A percentile compares a stretch with the other conserved stretches of the same genome.
phyloP scores from a whole-genome alignment of 1,140 invertebrate species.

The Dendrolimus kikuchii region DNA sequence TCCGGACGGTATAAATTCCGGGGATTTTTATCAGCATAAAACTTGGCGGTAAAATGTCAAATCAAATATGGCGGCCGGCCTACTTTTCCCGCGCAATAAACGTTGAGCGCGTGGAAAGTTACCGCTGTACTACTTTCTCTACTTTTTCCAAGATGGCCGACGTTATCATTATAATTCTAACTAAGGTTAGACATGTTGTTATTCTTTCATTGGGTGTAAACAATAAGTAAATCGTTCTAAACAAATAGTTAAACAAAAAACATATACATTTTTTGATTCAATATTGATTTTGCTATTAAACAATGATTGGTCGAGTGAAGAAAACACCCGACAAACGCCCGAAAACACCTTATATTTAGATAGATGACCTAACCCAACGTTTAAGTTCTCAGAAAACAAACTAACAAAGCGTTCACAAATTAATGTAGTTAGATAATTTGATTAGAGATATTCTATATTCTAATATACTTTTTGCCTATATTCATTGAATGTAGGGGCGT shows the following conservation, averaged over 20 bases:
- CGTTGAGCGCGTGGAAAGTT: slow-evolving; percentile 66
- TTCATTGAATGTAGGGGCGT: no score
- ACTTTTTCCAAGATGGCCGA: slow-evolving; percentile 69
- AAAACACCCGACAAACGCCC: background rate
- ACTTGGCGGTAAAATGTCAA: slow-evolving; percentile 47
- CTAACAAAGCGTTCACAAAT: background rate
- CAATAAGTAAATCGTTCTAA: no score
- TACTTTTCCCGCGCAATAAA: slow-evolving; percentile 62
- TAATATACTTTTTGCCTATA: no score
- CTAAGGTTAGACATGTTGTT: slow-evolving; percentile 44
- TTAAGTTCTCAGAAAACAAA: slow-evolving; percentile 1
- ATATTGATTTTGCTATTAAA: background rate
- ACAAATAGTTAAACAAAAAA: no score
- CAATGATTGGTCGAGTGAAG: background rate
- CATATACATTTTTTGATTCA: no score
- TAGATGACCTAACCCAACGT: slow-evolving; percentile 16
- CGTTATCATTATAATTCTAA: slow-evolving; percentile 47
- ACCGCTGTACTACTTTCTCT: slow-evolving; percentile 69
- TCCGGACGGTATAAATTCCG: background rate
- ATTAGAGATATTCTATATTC: no score
- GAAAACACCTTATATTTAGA: slow-evolving; percentile 7
- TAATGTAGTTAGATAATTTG: no score
- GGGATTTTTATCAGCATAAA: slow-evolving; percentile 8
- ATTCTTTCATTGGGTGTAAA: slow-evolving; percentile 1
- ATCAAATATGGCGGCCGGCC: slow-evolving; percentile 62